Evolutionary conservation across 2,113 vertebrate genomes (phyloP), one percentile per base, ranked within the genome.

Genomic region (Solea solea): DNA sequence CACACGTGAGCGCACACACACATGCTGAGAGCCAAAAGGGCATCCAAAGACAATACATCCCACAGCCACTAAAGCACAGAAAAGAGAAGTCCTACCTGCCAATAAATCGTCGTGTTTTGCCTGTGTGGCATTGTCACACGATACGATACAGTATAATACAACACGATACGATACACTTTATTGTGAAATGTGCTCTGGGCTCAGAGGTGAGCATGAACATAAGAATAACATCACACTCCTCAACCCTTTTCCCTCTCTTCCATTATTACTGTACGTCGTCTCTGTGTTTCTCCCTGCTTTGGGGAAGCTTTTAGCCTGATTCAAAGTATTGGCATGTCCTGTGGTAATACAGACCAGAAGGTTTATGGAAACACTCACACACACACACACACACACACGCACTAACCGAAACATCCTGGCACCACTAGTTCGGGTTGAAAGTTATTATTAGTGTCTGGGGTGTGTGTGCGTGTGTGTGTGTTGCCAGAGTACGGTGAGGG

Each of bases 331-430:
- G 86, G 84, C 83, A 90, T 90, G 84, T 89, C 75, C 77, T 83
- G 80, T 88, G 91, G 83, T 93, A 92, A 94, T 91, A 84, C 76
- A 87, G 89, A 91, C 82, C 90, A 92, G 90, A 93, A 83, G 85
- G 80, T 70, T 81, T 78, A 65, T 67, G 68, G 59, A 54, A 57
- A 42, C 46, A 60, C 63, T 78, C 70, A 68, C 46, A 72, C 40
- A 49, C 48, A 70, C 45, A 55, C 55, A 55, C 61, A 67, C 57
- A 82, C 60, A 61, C 65, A 63, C 66, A 60, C 64, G 61, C 62
- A 66, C 75, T 76, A 81, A 88, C 77, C 78, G 86, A 87, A 88
- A 89, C 82, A 88, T 87, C 74, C 83, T 84, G 80, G 81, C 84
- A 90, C 83, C 76, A 60, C 58, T 64, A 73, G 65, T 82, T 82